Evolutionary conservation across 2,888 invertebrate species (phyloP), one percentile per base, ranked within the genome.

Genomic region (Tetramorium bicarinatum): DNA sequence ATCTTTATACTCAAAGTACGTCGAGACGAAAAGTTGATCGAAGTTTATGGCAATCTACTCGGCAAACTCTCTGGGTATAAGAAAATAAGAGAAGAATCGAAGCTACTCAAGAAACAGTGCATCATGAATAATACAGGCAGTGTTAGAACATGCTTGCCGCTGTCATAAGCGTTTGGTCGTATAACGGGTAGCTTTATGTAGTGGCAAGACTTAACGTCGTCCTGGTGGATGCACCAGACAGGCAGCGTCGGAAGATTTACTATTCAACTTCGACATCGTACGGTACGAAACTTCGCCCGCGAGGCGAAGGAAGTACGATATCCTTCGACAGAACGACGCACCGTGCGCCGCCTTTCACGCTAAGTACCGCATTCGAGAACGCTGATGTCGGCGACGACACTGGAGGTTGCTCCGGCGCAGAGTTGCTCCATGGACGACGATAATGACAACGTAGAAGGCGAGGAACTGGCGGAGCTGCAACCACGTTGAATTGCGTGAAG

Each of bases 1-100:
- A 74, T 82, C 86, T 87, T 89, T 85, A 81, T 87, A 80, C 74
- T 87, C 83, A 80, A 72, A 62, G 84, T 87, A 83, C 82, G 82
- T 89, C 82, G 84, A 82, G 84, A 89, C 89, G 87, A 87, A 83
- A 89, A 89, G 84, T 87, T 87, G 59, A 21, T 13, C 83, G 66
- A 87, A 89, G 80, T 89, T 89, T 52, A 85, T 47, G 25, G 66
- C 82, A 75, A 89, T 89, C 83, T 89, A 84, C 47, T 49, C 18
- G 25, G 56, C 77, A 49, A 89, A 86, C 83, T 86, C 82, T 61
- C 52, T 18, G 67, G 41, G 56, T 71, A 83, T 75, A 54, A 54
- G 21, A 54, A 2, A 54, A 82, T 85, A 80, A 61, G 38, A 47
- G 44, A 25, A 83, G 74, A 54, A 64, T 82, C 67, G 59, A 82